Evolutionary conservation across 2,797 vertebrate species (phyloP).

Genomic region (Acridotheres tristis): DNA sequence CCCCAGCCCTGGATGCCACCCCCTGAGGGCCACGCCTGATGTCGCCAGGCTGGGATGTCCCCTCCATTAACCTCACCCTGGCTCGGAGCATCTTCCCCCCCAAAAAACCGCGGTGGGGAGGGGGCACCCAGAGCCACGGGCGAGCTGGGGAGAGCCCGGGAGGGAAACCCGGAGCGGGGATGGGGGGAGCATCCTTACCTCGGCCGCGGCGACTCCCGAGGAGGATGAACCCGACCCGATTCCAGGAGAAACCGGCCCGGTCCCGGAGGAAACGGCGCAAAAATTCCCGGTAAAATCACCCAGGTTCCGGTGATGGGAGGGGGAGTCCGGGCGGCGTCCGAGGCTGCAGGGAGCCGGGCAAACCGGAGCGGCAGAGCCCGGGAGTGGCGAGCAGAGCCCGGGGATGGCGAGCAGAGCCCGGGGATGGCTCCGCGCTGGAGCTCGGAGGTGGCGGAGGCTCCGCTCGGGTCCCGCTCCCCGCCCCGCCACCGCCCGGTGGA

Average conservation of each 20-base stretch:
- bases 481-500: not conserved
- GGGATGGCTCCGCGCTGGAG: not conserved
- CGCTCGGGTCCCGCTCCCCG: not conserved
- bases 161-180: not conserved
- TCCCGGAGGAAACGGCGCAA: not conserved
- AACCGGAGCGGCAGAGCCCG: not conserved
- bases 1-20: not conserved
- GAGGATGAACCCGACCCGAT: not conserved
- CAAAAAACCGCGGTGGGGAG: not conserved
- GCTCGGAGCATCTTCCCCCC: not conserved
- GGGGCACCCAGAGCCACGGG: not conserved
- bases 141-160: fast-evolving
- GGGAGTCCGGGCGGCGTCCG: not conserved
- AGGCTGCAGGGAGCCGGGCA: not conserved
- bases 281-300: not conserved
- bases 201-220: not conserved
- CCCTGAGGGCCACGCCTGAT: not conserved
- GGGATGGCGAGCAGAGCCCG: not conserved
- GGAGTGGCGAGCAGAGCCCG: no score
- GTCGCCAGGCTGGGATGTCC: not conserved
- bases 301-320: not conserved
- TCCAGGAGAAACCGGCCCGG: not conserved
- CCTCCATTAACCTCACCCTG: not conserved
- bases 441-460: not conserved
- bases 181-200: not conserved